Percentiles rank a stretch among this genome's conserved stretches.
These are phyloP conservation scores for Turritopsis dohrnii DNA, from an alignment of 30 jellyfish, hydroid and myxozoan genomes.

Conservation along the genomic window DNA sequence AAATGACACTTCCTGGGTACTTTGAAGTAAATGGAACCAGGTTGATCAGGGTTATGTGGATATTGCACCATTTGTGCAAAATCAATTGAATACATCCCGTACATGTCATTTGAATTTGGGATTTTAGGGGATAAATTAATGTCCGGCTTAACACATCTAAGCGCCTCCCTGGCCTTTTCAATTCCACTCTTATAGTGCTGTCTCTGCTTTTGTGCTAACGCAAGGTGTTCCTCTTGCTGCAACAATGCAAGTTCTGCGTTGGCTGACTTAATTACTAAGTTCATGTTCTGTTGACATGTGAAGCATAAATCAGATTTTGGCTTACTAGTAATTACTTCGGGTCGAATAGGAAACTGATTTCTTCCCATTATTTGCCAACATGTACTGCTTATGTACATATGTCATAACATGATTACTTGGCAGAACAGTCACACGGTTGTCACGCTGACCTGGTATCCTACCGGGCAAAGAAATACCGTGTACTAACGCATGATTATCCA, in stretches of 20 bases:
- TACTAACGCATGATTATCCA: too few species aligned
- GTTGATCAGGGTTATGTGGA: conserved; percentile 13
- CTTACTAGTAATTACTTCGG: background rate
- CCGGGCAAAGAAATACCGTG: too few species aligned
- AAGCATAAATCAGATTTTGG: background rate
- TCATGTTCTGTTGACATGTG: background rate
- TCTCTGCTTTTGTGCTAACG: background rate
- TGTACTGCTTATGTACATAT: too few species aligned
- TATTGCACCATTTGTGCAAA: conserved; percentile 17
- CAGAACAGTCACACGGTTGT: too few species aligned
- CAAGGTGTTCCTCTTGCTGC: background rate
- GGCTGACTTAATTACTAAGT: background rate
- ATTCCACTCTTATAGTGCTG: background rate
- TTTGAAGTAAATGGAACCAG: conserved; percentile 7
- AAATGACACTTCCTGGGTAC: background rate
- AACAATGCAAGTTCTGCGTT: too few species aligned
- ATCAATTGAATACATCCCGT: conserved; percentile 5
- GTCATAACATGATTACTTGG: too few species aligned
- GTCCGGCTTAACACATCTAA: background rate
- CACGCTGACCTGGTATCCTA: too few species aligned
- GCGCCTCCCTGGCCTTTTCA: background rate
- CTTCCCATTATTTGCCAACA: too few species aligned
- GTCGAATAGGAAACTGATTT: too few species aligned
- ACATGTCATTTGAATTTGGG: background rate
- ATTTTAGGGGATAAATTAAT: background rate